These are phyloP conservation scores for Crotalus helleri DNA, from an alignment of 2,113 vertebrate species.

Conservation along the genomic window DNA sequence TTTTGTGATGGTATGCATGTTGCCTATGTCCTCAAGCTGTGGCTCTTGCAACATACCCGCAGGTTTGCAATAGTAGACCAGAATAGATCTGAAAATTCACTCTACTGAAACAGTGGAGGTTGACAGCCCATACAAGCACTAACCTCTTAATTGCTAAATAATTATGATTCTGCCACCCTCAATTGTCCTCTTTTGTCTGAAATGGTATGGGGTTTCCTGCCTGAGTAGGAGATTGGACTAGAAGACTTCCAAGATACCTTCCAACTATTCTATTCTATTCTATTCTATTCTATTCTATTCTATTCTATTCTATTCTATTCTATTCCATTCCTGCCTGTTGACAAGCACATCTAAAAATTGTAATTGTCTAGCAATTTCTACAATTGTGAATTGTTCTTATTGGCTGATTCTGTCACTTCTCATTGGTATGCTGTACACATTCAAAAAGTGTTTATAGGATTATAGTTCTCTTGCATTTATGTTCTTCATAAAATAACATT, in stretches of 20 bases:
- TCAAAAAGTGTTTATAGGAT: not conserved
- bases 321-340: too few species aligned
- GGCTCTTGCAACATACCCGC: not conserved
- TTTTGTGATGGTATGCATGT: not conserved
- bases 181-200: too few species aligned
- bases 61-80: not conserved
- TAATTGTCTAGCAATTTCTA: too few species aligned
- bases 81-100: not conserved
- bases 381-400: not conserved
- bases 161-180: not conserved
- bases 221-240: too few species aligned
- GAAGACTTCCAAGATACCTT: too few species aligned
- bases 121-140: not conserved
- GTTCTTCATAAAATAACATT: not conserved
- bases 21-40: not conserved
- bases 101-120: not conserved
- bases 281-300: too few species aligned
- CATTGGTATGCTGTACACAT: not conserved
- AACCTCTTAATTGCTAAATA: not conserved
- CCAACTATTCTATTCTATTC: too few species aligned
- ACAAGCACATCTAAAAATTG: too few species aligned
- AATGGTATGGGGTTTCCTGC: too few species aligned
- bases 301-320: too few species aligned
- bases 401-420: too few species aligned
- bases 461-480: not conserved